Base-by-base conservation (phyloP, 1,140 invertebrate species). In the Brachionus rotundiformis region DNA sequence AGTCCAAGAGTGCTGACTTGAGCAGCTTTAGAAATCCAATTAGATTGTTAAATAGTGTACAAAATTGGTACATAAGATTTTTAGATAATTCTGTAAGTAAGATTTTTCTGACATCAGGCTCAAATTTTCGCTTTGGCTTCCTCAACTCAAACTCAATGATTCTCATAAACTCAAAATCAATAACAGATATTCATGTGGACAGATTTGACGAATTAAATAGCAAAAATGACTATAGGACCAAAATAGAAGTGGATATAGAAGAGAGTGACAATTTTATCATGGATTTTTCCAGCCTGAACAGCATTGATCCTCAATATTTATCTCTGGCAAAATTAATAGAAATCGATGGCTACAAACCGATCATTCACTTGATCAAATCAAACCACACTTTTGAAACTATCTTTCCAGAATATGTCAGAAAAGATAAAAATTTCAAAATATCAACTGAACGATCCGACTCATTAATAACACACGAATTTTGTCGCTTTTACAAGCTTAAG, bases 401-500 rank as follows among this genome's bases (percentile, higher is more conserved):
- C 10, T 73, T 41, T 44, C 39, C 68, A 7, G 68, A 73, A n/a
- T 31, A 41, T 25, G 25, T 44, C 4, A 44, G 23, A 73, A 41
- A 23, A 44, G 68, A 73, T 25, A 41, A 44, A 44, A 73, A 44
- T 13, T 41, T 73, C 19, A 73, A 73, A 25, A 19, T 44, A 16
- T 29, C 41, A 13, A 31, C 23, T 73, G 36, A 73, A 73, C 13
- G 36, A 25, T 59, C 76, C 7, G 76, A 79, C 47, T 41, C 29
- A 10, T 2, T 39, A 3, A 39, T 79, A 13, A 59, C 76, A 4
- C 47, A 79, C 13, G 47, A 79, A 41, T 79, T 79, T 39, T 79
- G 76, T 41, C n/a, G 36, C 19, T 79, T 59, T 41, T 63, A 79
- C 33, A 79, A 79, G 47, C 76, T 79, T 19, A 79, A 47, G 47